These are phyloP conservation scores for Drosophila stalkeri DNA, from an alignment of 2,888 invertebrate genomes.

Conservation along the genomic window DNA sequence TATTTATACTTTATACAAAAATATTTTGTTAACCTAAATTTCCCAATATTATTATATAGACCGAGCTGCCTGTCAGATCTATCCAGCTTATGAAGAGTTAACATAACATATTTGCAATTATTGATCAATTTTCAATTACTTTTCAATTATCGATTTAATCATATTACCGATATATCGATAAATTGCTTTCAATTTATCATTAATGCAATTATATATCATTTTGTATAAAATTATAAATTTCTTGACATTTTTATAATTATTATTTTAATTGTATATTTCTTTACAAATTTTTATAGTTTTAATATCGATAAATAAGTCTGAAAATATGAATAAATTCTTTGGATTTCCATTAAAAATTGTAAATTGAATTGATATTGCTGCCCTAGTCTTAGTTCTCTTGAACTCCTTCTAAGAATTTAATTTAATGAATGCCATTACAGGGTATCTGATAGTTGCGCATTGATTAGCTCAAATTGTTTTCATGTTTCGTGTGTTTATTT, in stretches of 20 bases:
- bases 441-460: background rate
- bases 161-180: background rate
- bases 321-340: background rate
- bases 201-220: too few species aligned
- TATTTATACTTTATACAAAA: too few species aligned
- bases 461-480: background rate
- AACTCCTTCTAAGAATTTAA: background rate
- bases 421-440: background rate
- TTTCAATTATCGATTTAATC: too few species aligned
- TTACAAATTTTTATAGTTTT: too few species aligned
- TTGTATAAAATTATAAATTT: too few species aligned
- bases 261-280: too few species aligned
- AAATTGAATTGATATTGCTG: too few species aligned
- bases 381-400: too few species aligned
- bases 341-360: background rate
- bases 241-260: too few species aligned
- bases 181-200: background rate
- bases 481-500: background rate
- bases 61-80: background rate
- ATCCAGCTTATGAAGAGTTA: too few species aligned
- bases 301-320: background rate
- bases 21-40: too few species aligned
- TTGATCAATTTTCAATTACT: background rate
- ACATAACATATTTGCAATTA: too few species aligned
- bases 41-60: background rate